phyloP scores from a whole-genome alignment of 2,888 invertebrate genomes.

The Limnephilus rhombicus region DNA sequence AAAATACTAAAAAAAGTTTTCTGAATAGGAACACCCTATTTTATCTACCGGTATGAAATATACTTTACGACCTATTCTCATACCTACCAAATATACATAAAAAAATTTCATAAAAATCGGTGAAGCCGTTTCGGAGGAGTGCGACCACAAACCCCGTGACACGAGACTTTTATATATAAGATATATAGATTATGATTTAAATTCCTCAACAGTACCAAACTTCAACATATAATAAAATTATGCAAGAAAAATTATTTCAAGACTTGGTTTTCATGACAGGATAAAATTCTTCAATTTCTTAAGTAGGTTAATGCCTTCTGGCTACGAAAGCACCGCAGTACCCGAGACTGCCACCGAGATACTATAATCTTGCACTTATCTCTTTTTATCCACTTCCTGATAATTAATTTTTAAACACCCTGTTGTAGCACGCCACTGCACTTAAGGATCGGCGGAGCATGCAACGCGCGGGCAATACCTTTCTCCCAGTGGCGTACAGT shows the following conservation, averaged over 20 bases:
- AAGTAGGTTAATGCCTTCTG: background rate
- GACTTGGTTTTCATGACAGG: background rate
- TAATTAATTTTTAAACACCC: constrained; percentile 7
- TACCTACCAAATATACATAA: too few species aligned
- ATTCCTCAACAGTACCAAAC: background rate
- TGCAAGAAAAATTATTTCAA: background rate
- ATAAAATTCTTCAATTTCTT: background rate
- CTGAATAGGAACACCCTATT: too few species aligned
- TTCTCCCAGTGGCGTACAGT: background rate
- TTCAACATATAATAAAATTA: background rate
- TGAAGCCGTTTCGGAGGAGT: too few species aligned
- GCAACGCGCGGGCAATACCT: constrained; percentile 31
- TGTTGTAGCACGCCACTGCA: constrained; percentile 2
- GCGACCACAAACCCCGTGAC: too few species aligned
- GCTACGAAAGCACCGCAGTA: background rate
- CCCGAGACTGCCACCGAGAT: background rate
- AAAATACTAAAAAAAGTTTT: too few species aligned
- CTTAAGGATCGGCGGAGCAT: constrained; percentile 19
- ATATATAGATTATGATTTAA: too few species aligned
- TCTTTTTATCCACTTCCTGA: constrained; percentile 8
- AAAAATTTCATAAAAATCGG: too few species aligned
- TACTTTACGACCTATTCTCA: too few species aligned
- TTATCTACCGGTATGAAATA: too few species aligned
- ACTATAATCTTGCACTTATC: background rate
- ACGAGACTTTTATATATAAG: too few species aligned